Base-by-base conservation (phyloP, 37 sponge, comb jelly and placozoan genomes). In the Mnemiopsis leidyi region DNA sequence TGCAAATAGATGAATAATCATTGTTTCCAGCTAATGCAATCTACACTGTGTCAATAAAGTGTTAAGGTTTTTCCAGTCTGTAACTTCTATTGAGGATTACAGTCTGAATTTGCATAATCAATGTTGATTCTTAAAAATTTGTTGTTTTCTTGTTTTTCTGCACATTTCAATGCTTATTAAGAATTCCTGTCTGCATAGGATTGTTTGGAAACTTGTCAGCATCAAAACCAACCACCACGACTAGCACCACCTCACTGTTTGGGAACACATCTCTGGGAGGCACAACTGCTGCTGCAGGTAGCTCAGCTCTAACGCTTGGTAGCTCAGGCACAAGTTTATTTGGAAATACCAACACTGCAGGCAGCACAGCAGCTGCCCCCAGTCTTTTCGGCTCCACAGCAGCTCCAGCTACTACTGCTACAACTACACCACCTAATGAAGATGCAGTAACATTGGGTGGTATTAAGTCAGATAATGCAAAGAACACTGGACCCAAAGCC, bases 381-480 rank as follows among this genome's bases (percentile, higher is more conserved):
- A 85, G 90, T 21, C 30, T 85, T 5, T 85, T 85, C 24, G 61
- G 61, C 33, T 9, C n/a, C 24, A n/a, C 39, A 26, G 36, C 61
- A 85, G 36, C 90, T 26, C 31, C 82, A 2, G 61, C 90, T 85
- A 61, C 90, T 33, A 25, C 39, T n/a, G 23, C 90, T 7, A 39
- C 33, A 28, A 3, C 82, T 13, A 34, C 82, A 36, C 20, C 37
- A 23, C 24, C 40, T 16, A 38, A 38, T 23, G 90, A 85, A 28
- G 90, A 85, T 23, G 36, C 36, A 23, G 90, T 85, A 2, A 85
- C 90, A 3, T 39, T 85, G 48, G 90, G 90, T 28, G 90, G 90
- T n/a, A 85, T 85, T n/a, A 38, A 37, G 30, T 85, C 90, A 40
- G 90, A 85, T 40, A 85, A 35, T 85, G 90, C 35, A 5, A 85